phyloP scores from a whole-genome alignment of 2,113 vertebrate genomes.

The Embiotoca jacksoni region DNA sequence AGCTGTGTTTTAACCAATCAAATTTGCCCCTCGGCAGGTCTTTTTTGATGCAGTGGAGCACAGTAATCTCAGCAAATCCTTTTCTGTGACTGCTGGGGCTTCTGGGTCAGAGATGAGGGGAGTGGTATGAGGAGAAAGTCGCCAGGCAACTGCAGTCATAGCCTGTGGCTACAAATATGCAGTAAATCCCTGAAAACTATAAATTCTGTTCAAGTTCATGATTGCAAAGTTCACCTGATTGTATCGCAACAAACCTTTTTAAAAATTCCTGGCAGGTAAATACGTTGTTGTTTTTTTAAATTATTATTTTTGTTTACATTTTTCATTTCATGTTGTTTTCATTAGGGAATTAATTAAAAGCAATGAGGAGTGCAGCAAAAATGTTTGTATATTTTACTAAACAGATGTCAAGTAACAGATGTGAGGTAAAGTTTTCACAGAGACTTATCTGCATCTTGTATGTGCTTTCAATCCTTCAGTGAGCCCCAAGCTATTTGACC shows the following conservation, averaged over 20 bases:
- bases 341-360: conserved; percentile 1
- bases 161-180: conserved; percentile 83
- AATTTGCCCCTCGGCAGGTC: conserved; percentile 86
- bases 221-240: conserved; percentile 80
- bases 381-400: conserved; percentile 32
- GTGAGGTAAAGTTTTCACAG: conserved; percentile 22
- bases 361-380: conserved; percentile 15
- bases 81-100: conserved; percentile 85
- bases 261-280: conserved; percentile 69
- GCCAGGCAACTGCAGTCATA: conserved; percentile 66
- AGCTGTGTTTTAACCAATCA: conserved; percentile 88
- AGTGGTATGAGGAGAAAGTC: conserved; percentile 77
- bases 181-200: conserved; percentile 81
- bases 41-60: conserved; percentile 79
- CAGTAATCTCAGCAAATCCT: conserved; percentile 88
- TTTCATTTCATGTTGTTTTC: not conserved
- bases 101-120: conserved; percentile 73
- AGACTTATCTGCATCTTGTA: conserved; percentile 35
- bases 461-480: conserved; percentile 2
- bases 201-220: conserved; percentile 51
- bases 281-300: not conserved
- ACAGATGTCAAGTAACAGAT: not conserved
- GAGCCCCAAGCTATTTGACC: conserved; percentile 9
- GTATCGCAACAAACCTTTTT: conserved; percentile 78
- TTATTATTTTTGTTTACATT: conserved; percentile 5